phyloP scores from a whole-genome alignment of 2,113 vertebrate genomes.

The Ornithorhynchus anatinus region DNA sequence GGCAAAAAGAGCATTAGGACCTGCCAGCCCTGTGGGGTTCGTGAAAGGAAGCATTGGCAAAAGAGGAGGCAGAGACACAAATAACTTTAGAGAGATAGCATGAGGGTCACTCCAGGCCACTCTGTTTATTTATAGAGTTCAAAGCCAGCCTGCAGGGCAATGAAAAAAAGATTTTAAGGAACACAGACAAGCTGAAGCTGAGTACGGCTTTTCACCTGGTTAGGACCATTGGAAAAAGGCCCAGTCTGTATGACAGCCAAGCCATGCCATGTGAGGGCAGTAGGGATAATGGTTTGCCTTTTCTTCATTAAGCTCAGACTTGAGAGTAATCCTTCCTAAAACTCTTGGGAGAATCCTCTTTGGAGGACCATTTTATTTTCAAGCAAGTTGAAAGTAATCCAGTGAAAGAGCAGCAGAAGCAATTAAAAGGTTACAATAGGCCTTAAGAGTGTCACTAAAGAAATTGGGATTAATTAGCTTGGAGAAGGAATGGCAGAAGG shows the following conservation, averaged over 20 bases:
- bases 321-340: too few species aligned
- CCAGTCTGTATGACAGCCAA: background rate
- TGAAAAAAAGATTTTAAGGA: conserved; percentile 50
- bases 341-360: background rate
- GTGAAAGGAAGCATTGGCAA: conserved; percentile 20
- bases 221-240: conserved; percentile 14
- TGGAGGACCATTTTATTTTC: background rate
- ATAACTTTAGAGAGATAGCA: conserved; percentile 18
- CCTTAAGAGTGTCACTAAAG: background rate
- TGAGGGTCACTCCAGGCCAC: background rate
- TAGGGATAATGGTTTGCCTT: background rate
- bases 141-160: conserved; percentile 31
- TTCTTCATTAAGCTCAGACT: background rate
- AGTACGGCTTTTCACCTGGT: conserved; percentile 34
- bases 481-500: background rate
- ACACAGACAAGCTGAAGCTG: conserved; percentile 1
- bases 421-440: background rate
- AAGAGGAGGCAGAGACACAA: conserved; percentile 14
- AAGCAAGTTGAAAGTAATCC: background rate
- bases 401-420: background rate
- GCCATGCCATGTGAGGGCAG: background rate
- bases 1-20: conserved; percentile 25
- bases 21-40: conserved; percentile 44
- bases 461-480: background rate
- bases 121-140: conserved; percentile 49